phyloP scores from a whole-genome alignment of 1,140 invertebrate genomes.

The Drosophila rufa region DNA sequence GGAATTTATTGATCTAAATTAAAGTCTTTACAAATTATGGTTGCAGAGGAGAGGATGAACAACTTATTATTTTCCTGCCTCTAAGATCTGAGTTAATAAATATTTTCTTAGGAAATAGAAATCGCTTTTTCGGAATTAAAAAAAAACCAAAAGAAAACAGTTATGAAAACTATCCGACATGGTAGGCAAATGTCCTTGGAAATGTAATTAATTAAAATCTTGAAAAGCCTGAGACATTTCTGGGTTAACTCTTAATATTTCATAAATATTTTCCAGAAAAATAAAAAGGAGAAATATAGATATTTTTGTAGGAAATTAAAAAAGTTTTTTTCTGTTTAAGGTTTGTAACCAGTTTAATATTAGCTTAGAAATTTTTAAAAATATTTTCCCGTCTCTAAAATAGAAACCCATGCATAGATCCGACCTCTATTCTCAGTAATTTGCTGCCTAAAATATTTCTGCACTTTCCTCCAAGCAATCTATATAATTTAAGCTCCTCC shows the following conservation, averaged over 20 bases:
- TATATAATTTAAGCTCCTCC: slow-evolving; percentile 54
- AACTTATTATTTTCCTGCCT: too few species aligned
- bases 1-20: background rate
- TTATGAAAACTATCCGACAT: too few species aligned
- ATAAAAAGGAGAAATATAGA: too few species aligned
- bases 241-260: background rate
- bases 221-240: background rate
- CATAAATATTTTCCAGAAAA: background rate
- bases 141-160: too few species aligned
- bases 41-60: too few species aligned
- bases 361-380: background rate
- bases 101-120: too few species aligned
- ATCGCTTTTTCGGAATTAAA: too few species aligned
- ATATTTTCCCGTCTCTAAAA: background rate
- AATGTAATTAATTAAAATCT: background rate
- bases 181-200: background rate
- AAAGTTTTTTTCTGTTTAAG: too few species aligned
- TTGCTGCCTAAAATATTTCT: slow-evolving; percentile 18
- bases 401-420: background rate
- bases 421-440: background rate
- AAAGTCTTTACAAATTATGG: too few species aligned
- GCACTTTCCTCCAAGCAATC: slow-evolving; percentile 15
- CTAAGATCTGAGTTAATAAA: too few species aligned
- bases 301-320: background rate
- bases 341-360: too few species aligned